Evolutionary conservation across 2,888 invertebrate genomes (phyloP).

Genomic region (Eupithecia dodoneata): DNA sequence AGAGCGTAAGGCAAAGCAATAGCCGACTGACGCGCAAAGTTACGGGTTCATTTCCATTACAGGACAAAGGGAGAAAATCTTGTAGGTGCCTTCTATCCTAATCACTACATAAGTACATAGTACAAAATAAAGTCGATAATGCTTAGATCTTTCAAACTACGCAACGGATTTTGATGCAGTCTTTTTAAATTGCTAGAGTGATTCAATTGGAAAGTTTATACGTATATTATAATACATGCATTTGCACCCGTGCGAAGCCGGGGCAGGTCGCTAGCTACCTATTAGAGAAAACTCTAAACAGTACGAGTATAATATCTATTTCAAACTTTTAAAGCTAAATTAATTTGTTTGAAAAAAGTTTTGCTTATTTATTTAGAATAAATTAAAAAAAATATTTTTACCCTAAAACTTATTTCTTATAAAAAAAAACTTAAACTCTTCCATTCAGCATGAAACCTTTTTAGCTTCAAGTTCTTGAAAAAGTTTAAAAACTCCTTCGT

Average conservation of each 20-base stretch:
- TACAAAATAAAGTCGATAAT: no score
- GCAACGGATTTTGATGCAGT: no score
- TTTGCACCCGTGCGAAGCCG: no score
- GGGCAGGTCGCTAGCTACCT: no score
- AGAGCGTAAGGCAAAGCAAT: not conserved
- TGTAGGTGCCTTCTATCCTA: no score
- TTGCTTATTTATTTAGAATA: not conserved
- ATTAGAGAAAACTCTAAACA: not conserved
- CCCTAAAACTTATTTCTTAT: not conserved
- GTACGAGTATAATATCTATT: no score
- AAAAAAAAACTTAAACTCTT: not conserved
- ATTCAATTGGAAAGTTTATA: no score
- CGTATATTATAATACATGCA: no score
- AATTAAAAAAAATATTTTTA: not conserved
- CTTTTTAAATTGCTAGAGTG: no score
- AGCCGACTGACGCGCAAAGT: not conserved
- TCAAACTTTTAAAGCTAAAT: not conserved
- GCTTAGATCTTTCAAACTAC: no score
- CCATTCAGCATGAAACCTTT: not conserved
- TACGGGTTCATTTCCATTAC: not conserved
- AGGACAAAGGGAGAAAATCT: not conserved
- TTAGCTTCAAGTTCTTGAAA: not conserved
- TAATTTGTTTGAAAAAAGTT: not conserved
- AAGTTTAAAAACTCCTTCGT: slow-evolving; percentile 2
- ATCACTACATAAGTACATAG: no score